These are phyloP conservation scores for Mycteria americana DNA, from an alignment of 2,797 vertebrate species.

Conservation along the genomic window DNA sequence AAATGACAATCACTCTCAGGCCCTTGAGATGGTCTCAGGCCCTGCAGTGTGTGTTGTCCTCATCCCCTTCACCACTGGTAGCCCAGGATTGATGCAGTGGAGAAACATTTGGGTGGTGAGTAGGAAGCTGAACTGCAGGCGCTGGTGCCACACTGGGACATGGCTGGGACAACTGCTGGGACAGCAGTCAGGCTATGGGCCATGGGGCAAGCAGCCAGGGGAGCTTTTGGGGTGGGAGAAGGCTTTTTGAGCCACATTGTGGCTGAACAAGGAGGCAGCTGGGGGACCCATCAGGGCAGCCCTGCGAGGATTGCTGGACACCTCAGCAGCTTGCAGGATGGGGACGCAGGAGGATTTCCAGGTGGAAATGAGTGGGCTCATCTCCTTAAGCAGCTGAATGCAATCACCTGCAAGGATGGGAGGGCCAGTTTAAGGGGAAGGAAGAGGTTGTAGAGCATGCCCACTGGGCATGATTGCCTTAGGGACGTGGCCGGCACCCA, in stretches of 20 bases:
- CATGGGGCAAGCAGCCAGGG: not conserved
- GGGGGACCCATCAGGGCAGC: no score
- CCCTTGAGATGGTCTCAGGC: not conserved
- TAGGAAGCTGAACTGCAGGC: not conserved
- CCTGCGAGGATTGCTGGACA: not conserved
- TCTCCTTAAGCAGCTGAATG: not conserved
- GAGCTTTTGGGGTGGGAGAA: not conserved
- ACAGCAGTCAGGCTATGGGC: not conserved
- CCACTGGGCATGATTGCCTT: no score
- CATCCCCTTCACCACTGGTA: not conserved
- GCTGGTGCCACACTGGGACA: not conserved
- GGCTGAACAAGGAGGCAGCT: not conserved
- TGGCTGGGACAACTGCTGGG: not conserved
- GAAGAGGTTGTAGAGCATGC: not conserved
- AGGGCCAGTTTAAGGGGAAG: not conserved
- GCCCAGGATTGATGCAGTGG: not conserved
- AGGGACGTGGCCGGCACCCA: not conserved
- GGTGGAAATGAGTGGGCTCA: not conserved
- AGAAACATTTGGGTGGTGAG: not conserved
- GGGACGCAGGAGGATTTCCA: not conserved
- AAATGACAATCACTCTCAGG: not conserved
- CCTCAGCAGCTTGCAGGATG: not conserved
- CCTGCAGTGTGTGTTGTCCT: not conserved
- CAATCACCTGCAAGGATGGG: not conserved
- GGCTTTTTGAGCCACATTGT: not conserved